phyloP scores from a whole-genome alignment of 2,797 vertebrate species.

The Eulemur rubriventer region DNA sequence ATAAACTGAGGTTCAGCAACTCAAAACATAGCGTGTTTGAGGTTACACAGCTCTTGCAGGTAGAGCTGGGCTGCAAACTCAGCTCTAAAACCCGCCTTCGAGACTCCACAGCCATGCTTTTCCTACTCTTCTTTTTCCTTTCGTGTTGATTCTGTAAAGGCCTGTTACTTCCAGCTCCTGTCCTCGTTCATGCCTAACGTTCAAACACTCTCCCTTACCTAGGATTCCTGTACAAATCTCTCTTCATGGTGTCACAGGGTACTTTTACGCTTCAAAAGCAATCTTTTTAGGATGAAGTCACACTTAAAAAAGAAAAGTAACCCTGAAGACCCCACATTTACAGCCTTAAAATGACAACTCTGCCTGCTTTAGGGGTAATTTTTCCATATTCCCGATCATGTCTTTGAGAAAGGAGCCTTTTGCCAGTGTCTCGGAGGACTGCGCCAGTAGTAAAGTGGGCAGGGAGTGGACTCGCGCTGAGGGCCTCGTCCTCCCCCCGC shows the following conservation, averaged over 20 bases:
- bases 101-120: not conserved
- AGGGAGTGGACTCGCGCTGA: not conserved
- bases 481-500: rapidly evolving
- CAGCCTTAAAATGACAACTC: not conserved
- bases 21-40: not conserved
- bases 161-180: not conserved
- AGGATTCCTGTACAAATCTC: not conserved
- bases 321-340: not conserved
- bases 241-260: not conserved
- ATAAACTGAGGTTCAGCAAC: not conserved
- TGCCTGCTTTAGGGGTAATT: not conserved
- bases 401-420: not conserved
- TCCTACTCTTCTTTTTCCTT: not conserved
- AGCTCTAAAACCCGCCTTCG: not conserved
- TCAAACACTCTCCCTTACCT: not conserved
- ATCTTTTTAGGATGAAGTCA: not conserved
- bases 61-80: not conserved
- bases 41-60: not conserved
- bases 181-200: not conserved
- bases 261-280: not conserved
- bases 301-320: not conserved
- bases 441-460: not conserved
- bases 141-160: not conserved
- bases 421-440: not conserved
- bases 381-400: not conserved